Base-by-base conservation (phyloP, 2,888 invertebrate species). In the Hypsopygia costalis region DNA sequence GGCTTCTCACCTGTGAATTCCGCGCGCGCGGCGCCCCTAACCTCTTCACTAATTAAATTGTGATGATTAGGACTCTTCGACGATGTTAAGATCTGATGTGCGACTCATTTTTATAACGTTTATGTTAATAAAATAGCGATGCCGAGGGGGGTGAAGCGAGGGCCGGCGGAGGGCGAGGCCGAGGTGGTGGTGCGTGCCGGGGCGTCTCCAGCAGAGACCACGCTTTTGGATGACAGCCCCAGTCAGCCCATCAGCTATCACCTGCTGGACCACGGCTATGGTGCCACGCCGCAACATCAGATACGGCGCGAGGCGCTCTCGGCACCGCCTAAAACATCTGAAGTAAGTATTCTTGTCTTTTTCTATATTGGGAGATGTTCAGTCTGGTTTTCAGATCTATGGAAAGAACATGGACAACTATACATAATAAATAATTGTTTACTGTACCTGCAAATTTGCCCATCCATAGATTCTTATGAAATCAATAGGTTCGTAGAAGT, bases 241-340 rank as follows among this genome's bases (percentile, higher is more conserved):
- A 78, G 81, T 65, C 89, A 89, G 70, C 81, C 89, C 58, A 85
- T 91, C 62, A 93, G 93, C 81, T 94, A 93, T 55, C 95, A 96
- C 81, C 91, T 96, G 62, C 90, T 95, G 61, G 96, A 96, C 80
- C 96, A 96, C 73, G 95, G 95, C 58, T 96, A 96, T 86, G 95
- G 95, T 55, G 94, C 94, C 63, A 94, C 95, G 52, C 94, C 95
- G 47, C 92, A 93, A 69, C 91, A 91, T 62, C 93, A 92, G 76
- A 90, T 92, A 55, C 88, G 91, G 64, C 88, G 90, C 50, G 89
- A 90, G 79, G 90, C 82, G 69, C 89, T 79, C 58, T 69, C 86
- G 52, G 85, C 79, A 69, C 89, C 90, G 70, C 88, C 90, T 70
- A 90, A 89, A 77, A 89, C 88, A 59, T 91, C 91, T 51, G 89